Evolutionary conservation across 2,797 vertebrate species (phyloP), one percentile per base, ranked within the genome.

Genomic region (Micrastur ruficollis): DNA sequence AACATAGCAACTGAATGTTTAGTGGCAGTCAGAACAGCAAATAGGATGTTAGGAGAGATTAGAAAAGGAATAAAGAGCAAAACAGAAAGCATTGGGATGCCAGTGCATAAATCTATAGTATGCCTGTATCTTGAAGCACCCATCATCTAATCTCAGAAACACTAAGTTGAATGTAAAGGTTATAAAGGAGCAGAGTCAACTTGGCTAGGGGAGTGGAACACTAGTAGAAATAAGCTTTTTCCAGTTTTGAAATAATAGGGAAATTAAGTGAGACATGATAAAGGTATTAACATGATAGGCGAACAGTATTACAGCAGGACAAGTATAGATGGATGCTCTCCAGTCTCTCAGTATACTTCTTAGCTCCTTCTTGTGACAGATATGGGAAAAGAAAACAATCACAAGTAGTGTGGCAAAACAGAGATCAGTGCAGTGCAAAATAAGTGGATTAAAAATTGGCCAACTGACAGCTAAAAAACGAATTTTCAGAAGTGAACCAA

Each of bases 1-100:
- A 97, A 93, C 40, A 34, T 74, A 92, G 47, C 65, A 96, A 63
- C 49, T 62, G 44, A 91, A 86, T 5, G 50, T 55, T 92, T 89
- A 94, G 74, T 59, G 44, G 89, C 89, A 93, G 81, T 89, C 83
- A 86, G 86, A 96, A 92, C 10, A 92, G 52, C 74, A 90, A 90
- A 95, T 46, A 86, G 76, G 56, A 89, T 87, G 67, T 80, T 92
- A 62, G 49, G 71, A 76, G 63, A 92, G 47, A 94, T 85, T 90
- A 92, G 86, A 52, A 94, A 94, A 84, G 71, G n/a, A 90, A 95
- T 66, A 81, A 82, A 85, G 63, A 84, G 80, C 29, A 86, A 75
- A 81, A 12, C 55, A 89, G 76, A 88, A 92, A 86, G 36, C 34
- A n/a, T 1, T 34, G 38, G 42, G 21, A 75, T 65, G 58, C 47